A percentile compares a stretch with the other conserved stretches of the same genome.
These are phyloP conservation scores for Ichneumoninae sp. DNA, from an alignment of 2,888 invertebrate genomes.

Conservation along the genomic window DNA sequence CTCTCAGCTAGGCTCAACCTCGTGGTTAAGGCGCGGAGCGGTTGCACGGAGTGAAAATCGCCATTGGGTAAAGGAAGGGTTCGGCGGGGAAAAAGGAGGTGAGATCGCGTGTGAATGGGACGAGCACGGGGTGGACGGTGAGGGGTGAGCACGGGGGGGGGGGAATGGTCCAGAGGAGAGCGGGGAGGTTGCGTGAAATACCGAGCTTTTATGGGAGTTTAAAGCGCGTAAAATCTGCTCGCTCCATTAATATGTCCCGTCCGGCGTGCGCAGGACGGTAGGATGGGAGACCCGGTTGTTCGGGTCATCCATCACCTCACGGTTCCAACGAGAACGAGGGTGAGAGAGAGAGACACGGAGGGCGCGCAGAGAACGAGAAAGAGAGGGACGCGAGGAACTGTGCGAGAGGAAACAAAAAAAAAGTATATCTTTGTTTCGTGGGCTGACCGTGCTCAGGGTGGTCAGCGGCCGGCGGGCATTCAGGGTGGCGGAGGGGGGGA, in stretches of 20 bases:
- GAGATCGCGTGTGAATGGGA: constrained; percentile 55
- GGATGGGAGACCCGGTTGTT: constrained; percentile 71
- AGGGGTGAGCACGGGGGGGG: neutral
- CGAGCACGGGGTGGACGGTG: neutral
- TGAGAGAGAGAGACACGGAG: constrained; percentile 55
- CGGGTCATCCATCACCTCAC: constrained; percentile 81
- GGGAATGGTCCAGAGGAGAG: neutral
- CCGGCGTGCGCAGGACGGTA: constrained; percentile 65
- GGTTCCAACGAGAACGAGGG: constrained; percentile 59
- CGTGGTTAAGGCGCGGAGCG: neutral
- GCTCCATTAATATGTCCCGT: constrained; percentile 79
- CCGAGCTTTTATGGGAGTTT: constrained; percentile 77
- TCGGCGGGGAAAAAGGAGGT: neutral
- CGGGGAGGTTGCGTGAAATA: constrained; percentile 72
- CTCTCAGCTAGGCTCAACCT: neutral
- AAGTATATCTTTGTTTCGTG: constrained; percentile 78
- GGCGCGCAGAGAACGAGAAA: constrained; percentile 49
- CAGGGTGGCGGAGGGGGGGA: constrained; percentile 75
- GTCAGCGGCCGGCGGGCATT: constrained; percentile 77
- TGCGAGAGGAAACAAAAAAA: constrained; percentile 64
- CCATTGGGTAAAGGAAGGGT: constrained; percentile 7
- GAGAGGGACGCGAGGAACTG: constrained; percentile 58
- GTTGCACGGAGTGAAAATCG: neutral
- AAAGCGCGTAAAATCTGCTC: constrained; percentile 82
- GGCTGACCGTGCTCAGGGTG: constrained; percentile 78